Conservation (phyloP, 1,140 invertebrate genomes). For the Apocrypta bakeri region DNA sequence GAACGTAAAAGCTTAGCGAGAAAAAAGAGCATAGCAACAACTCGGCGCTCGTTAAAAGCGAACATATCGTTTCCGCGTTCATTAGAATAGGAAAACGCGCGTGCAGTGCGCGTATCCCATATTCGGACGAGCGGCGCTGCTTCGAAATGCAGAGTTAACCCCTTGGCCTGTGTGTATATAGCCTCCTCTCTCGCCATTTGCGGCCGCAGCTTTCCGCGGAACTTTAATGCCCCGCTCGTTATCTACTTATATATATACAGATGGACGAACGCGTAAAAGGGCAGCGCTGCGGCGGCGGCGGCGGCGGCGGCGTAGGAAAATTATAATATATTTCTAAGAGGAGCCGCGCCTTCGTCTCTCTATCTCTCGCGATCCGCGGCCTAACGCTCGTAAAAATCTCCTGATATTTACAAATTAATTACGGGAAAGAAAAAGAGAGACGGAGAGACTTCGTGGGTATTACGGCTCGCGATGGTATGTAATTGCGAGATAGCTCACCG, state of each 20-base stretch:
- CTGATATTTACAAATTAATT: conserved; percentile 24
- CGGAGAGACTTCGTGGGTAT: too few relatives aligned
- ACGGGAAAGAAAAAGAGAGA: neutral
- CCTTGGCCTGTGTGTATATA: conserved; percentile 16
- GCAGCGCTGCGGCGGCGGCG: neutral
- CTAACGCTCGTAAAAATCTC: conserved; percentile 29
- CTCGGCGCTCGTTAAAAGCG: conserved; percentile 58
- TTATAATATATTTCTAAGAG: neutral
- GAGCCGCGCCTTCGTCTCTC: neutral
- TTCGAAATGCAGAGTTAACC: conserved; percentile 29
- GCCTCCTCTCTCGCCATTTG: neutral
- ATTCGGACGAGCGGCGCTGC: conserved; percentile 51
- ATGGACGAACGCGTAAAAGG: conserved; percentile 42
- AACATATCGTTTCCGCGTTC: conserved; percentile 62
- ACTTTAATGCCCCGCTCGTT: conserved; percentile 31
- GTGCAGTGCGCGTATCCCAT: conserved; percentile 52
- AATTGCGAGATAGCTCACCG: too few relatives aligned
- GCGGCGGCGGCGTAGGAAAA: neutral
- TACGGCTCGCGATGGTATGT: too few relatives aligned
- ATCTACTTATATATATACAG: conserved; percentile 50
- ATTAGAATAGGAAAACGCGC: conserved; percentile 61
- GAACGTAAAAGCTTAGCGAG: neutral
- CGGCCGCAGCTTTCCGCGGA: neutral
- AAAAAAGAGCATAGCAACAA: neutral
- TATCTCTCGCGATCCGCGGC: neutral